phyloP scores from a whole-genome alignment of 1,140 invertebrate species.

The Leptinotarsa defecta region DNA sequence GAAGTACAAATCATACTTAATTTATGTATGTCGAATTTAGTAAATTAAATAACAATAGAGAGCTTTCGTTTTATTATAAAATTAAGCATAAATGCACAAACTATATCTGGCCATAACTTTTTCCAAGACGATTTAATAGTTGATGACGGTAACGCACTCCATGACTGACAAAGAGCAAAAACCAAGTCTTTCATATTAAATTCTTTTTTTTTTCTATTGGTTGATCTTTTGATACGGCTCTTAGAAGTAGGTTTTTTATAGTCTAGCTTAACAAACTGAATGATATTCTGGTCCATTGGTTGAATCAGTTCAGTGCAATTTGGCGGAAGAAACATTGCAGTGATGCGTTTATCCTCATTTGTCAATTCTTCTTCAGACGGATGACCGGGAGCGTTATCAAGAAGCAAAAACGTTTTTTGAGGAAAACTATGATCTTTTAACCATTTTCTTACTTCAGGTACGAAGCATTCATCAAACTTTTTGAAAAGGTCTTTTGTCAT shows the following conservation, averaged over 20 bases:
- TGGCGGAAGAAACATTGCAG: slow-evolving; percentile 53
- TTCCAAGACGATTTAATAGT: slow-evolving; percentile 51
- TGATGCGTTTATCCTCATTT: slow-evolving; percentile 50
- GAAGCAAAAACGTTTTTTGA: slow-evolving; percentile 53
- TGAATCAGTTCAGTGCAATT: slow-evolving; percentile 53
- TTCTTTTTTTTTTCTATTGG: background rate
- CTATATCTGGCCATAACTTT: slow-evolving; percentile 51
- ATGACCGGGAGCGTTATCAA: slow-evolving; percentile 51
- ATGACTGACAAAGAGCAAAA: slow-evolving; percentile 47
- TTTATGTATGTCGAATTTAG: slow-evolving; percentile 29
- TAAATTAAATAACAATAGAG: slow-evolving; percentile 40
- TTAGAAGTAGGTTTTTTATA: slow-evolving; percentile 51
- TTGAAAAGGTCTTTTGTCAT: slow-evolving; percentile 53
- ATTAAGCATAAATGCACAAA: slow-evolving; percentile 33
- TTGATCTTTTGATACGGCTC: slow-evolving; percentile 46
- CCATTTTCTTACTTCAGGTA: slow-evolving; percentile 50
- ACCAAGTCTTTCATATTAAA: slow-evolving; percentile 31
- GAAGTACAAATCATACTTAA: slow-evolving; percentile 30
- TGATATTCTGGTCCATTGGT: slow-evolving; percentile 51
- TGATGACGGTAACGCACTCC: slow-evolving; percentile 44
- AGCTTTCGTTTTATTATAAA: slow-evolving; percentile 44
- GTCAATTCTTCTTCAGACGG: slow-evolving; percentile 21
- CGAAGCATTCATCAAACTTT: slow-evolving; percentile 52
- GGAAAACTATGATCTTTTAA: slow-evolving; percentile 53
- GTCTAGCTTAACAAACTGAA: slow-evolving; percentile 43